These are phyloP conservation scores for Philaethria dido DNA, from an alignment of 2,888 invertebrate species.

Conservation along the genomic window DNA sequence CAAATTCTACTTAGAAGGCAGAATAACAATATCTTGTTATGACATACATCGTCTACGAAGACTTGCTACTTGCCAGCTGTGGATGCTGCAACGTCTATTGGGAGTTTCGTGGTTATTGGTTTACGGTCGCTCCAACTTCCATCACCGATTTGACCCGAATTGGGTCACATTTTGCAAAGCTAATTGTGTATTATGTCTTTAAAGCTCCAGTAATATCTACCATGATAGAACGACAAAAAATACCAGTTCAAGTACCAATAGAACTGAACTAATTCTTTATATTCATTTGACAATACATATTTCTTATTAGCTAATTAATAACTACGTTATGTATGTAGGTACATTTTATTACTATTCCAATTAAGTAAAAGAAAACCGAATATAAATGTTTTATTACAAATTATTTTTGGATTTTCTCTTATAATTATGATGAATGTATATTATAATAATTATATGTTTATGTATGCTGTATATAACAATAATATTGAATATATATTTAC, in stretches of 20 bases:
- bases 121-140: slow-evolving; percentile 12
- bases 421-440: not conserved
- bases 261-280: not conserved
- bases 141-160: not conserved
- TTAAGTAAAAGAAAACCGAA: too few relatives aligned
- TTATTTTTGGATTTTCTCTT: not conserved
- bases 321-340: too few relatives aligned
- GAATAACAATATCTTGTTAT: not conserved
- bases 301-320: not conserved
- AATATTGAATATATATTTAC: too few relatives aligned
- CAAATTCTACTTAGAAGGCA: not conserved
- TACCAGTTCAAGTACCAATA: not conserved
- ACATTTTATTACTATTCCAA: too few relatives aligned
- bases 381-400: too few relatives aligned
- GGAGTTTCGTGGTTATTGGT: slow-evolving; percentile 15
- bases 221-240: not conserved
- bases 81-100: slow-evolving; percentile 6
- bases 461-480: not conserved
- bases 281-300: not conserved
- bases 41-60: not conserved
- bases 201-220: not conserved
- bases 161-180: slow-evolving; percentile 1
- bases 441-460: not conserved
- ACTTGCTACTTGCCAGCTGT: slow-evolving; percentile 1
- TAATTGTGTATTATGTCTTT: slow-evolving; percentile 8